Evolutionary conservation across 2,888 invertebrate species (phyloP).

Genomic region (Pyrrhosoma nymphula): DNA sequence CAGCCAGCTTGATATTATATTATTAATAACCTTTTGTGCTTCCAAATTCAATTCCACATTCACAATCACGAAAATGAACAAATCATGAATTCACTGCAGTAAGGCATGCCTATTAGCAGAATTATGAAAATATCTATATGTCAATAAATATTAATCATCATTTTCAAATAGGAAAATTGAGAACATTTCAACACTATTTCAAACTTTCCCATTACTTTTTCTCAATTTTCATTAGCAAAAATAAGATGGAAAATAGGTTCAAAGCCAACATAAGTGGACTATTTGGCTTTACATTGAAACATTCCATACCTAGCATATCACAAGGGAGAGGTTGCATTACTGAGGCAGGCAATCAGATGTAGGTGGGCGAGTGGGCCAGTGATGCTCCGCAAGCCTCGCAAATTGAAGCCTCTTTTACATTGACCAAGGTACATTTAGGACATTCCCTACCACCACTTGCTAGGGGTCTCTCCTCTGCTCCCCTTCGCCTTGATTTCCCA

Average conservation of each 20-base stretch:
- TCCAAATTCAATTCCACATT: slow-evolving; percentile 40
- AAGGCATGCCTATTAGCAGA: slow-evolving; percentile 64
- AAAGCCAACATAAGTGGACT: slow-evolving; percentile 65
- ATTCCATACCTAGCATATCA: slow-evolving; percentile 59
- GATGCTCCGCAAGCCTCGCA: slow-evolving; percentile 86
- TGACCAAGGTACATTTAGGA: slow-evolving; percentile 87
- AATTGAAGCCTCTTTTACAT: slow-evolving; percentile 82
- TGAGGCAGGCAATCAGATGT: slow-evolving; percentile 79
- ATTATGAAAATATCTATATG: slow-evolving; percentile 65
- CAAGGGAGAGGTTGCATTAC: slow-evolving; percentile 58
- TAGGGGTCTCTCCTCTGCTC: slow-evolving; percentile 83
- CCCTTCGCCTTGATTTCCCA: slow-evolving; percentile 82
- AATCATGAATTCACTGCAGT: slow-evolving; percentile 63
- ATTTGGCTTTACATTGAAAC: slow-evolving; percentile 49
- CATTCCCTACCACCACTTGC: slow-evolving; percentile 88
- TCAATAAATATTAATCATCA: slow-evolving; percentile 63
- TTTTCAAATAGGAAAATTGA: slow-evolving; percentile 41
- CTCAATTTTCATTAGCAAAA: slow-evolving; percentile 65
- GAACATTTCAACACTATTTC: slow-evolving; percentile 20
- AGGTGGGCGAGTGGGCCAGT: slow-evolving; percentile 87
- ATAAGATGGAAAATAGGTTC: slow-evolving; percentile 58
- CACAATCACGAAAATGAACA: slow-evolving; percentile 41
- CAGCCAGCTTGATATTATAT: slow-evolving; percentile 18
- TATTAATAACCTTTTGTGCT: neutral
- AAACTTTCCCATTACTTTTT: neutral